These are phyloP conservation scores for Pachycephus smyrnensis DNA, from an alignment of 2,888 invertebrate species.

Conservation along the genomic window DNA sequence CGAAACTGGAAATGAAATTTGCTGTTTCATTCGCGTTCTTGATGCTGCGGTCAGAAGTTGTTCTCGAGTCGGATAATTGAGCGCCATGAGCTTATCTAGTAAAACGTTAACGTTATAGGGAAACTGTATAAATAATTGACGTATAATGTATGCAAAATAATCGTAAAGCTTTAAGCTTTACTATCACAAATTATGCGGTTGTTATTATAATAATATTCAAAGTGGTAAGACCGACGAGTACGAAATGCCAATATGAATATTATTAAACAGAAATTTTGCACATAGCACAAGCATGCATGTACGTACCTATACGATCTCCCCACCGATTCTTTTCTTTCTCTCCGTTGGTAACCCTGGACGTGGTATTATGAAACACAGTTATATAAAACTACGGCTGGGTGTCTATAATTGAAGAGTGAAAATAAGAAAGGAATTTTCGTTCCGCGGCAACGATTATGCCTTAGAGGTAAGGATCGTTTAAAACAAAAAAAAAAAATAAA, in stretches of 20 bases:
- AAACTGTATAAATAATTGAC: background rate
- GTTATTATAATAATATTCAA: background rate
- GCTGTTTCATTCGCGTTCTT: too few relatives aligned
- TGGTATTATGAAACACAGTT: constrained; percentile 36
- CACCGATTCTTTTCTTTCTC: constrained; percentile 26
- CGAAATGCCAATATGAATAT: background rate
- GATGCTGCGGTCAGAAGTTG: background rate
- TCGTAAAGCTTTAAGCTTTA: background rate
- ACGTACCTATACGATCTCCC: constrained; percentile 12
- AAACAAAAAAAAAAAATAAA: background rate
- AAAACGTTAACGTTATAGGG: background rate
- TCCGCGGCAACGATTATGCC: background rate
- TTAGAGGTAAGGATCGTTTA: background rate
- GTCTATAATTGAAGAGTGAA: constrained; percentile 13
- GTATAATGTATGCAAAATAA: background rate
- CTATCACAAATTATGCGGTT: background rate
- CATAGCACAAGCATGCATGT: background rate
- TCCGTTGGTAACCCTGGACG: constrained; percentile 32
- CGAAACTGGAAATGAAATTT: too few relatives aligned
- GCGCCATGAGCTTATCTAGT: background rate
- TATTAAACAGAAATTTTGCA: background rate
- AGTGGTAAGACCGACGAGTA: background rate
- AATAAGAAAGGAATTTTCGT: constrained; percentile 14
- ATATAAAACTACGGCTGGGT: constrained; percentile 6
- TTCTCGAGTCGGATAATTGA: background rate